These are phyloP conservation scores for Podocnemis expansa DNA, from an alignment of 2,113 vertebrate genomes.

Conservation along the genomic window DNA sequence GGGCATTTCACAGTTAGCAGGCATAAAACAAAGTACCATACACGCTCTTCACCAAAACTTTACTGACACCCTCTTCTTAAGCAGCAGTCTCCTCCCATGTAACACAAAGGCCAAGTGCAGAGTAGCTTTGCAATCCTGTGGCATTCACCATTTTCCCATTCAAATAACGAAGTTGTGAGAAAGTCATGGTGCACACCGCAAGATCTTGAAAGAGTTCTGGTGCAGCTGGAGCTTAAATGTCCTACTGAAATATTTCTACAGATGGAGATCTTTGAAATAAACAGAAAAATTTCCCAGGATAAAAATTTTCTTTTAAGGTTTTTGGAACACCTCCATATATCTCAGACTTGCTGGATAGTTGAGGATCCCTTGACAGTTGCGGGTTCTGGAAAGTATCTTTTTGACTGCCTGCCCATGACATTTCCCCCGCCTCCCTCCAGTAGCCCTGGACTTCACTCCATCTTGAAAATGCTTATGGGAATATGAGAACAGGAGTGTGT, in stretches of 20 bases:
- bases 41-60: neutral
- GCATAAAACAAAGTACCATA: neutral
- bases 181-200: neutral
- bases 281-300: constrained; percentile 72
- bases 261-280: constrained; percentile 76
- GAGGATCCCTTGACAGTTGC: constrained; percentile 70
- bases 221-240: constrained; percentile 60
- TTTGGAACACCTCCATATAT: constrained; percentile 68
- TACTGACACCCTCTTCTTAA: neutral
- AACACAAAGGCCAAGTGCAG: neutral
- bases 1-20: neutral
- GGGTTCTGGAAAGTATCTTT: constrained; percentile 72
- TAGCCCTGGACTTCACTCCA: constrained; percentile 68
- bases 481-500: constrained; percentile 56
- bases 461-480: constrained; percentile 67
- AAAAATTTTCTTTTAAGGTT: constrained; percentile 70
- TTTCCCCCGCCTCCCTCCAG: constrained; percentile 48
- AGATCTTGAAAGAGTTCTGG: constrained; percentile 65
- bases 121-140: neutral
- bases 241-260: constrained; percentile 74
- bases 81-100: neutral
- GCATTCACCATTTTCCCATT: neutral
- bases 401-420: constrained; percentile 59
- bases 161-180: constrained; percentile 50
- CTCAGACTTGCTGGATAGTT: constrained; percentile 71